Conservation (phyloP, 1,140 invertebrate genomes). For the Ruditapes philippinarum region DNA sequence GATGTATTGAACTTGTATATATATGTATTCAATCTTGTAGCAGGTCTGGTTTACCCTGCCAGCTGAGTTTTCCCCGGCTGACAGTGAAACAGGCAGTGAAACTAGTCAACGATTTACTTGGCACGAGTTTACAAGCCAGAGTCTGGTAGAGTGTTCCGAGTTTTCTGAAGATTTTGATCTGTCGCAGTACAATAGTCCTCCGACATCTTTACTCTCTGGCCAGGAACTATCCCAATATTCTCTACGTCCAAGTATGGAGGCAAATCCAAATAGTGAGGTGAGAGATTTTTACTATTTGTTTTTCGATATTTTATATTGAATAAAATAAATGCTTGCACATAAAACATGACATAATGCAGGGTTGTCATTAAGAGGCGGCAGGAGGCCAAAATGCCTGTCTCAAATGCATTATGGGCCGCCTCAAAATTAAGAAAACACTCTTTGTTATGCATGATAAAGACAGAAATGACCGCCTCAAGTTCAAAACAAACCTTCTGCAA, state of each 20-base stretch:
- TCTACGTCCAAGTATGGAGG: slow-evolving; percentile 33
- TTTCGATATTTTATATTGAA: too few species aligned
- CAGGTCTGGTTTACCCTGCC: slow-evolving; percentile 55
- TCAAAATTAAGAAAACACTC: too few species aligned
- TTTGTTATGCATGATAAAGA: too few species aligned
- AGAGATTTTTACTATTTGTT: too few species aligned
- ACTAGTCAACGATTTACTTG: slow-evolving; percentile 11
- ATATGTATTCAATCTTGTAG: neutral
- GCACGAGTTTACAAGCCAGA: neutral
- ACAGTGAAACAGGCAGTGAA: neutral
- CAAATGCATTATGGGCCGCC: too few species aligned
- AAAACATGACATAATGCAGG: too few species aligned
- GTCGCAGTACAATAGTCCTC: neutral
- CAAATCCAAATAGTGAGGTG: slow-evolving; percentile 15
- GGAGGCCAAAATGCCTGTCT: too few species aligned
- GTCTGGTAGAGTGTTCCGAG: neutral
- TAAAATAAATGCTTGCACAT: too few species aligned
- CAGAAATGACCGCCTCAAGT: too few species aligned
- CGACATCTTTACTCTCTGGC: neutral
- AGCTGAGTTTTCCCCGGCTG: slow-evolving; percentile 29
- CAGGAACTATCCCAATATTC: slow-evolving; percentile 43
- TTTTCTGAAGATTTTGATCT: neutral
- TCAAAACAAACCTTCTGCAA: too few species aligned
- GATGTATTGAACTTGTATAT: too few species aligned
- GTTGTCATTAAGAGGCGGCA: too few species aligned